These are phyloP conservation scores for Xenentodon cancila DNA, from an alignment of 2,797 vertebrate species.

Conservation along the genomic window DNA sequence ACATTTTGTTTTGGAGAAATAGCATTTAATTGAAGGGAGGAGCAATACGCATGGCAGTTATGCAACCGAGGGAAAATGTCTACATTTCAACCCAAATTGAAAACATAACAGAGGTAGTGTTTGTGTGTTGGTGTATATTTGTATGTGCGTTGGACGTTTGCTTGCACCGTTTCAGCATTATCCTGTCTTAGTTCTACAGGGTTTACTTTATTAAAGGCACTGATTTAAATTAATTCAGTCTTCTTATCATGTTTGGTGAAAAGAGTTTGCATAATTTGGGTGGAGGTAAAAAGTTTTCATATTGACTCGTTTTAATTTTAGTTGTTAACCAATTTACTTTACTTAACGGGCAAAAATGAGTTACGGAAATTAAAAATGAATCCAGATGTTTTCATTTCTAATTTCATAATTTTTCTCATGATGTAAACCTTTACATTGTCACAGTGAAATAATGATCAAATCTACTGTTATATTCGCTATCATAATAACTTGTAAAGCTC, in stretches of 20 bases:
- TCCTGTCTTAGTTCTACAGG: slow-evolving; percentile 39
- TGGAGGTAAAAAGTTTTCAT: too few relatives aligned
- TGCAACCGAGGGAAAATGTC: slow-evolving; percentile 80
- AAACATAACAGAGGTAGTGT: slow-evolving; percentile 78
- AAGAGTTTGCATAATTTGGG: too few relatives aligned
- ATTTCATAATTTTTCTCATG: too few relatives aligned
- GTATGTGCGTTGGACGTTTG: slow-evolving; percentile 29
- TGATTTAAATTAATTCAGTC: too few relatives aligned
- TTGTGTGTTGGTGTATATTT: slow-evolving; percentile 31
- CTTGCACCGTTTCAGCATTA: slow-evolving; percentile 37
- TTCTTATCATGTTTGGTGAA: too few relatives aligned
- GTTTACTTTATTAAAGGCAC: background rate
- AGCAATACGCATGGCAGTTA: slow-evolving; percentile 76
- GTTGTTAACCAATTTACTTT: background rate
- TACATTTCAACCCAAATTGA: slow-evolving; percentile 79
- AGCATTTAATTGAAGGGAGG: slow-evolving; percentile 81
- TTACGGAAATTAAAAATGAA: slow-evolving; percentile 10
- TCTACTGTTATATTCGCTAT: too few relatives aligned
- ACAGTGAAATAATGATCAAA: too few relatives aligned
- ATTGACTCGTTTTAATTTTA: background rate
- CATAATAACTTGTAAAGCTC: too few relatives aligned
- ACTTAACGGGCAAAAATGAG: background rate
- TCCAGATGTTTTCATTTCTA: too few relatives aligned
- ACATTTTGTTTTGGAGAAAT: slow-evolving; percentile 84
- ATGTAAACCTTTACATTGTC: too few relatives aligned